Evolutionary conservation across 2,113 vertebrate genomes (phyloP).

Genomic region (Antidorcas marsupialis): DNA sequence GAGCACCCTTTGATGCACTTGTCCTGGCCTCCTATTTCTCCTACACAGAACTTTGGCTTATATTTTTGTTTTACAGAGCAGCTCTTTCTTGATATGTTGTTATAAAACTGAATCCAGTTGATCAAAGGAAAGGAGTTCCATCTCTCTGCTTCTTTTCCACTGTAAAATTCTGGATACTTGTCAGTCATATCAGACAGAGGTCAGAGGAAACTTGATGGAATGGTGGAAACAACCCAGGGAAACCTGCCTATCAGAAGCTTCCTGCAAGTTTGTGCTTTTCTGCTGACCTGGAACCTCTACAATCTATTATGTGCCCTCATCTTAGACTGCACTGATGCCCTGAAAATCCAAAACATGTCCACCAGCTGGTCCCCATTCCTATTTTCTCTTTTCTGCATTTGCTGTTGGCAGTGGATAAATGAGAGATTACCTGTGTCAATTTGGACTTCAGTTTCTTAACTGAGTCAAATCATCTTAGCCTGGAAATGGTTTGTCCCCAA

Average conservation of each 20-base stretch:
- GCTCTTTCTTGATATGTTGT: neutral
- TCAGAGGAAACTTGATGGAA: neutral
- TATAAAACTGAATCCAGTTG: neutral
- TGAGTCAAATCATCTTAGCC: conserved; percentile 9
- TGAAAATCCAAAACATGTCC: conserved; percentile 28
- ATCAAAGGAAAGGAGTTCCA: neutral
- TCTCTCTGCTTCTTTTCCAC: neutral
- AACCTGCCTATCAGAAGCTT: neutral
- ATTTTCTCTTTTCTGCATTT: conserved; percentile 39
- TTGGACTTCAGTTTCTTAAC: conserved; percentile 40
- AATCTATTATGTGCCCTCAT: neutral
- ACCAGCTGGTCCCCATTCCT: conserved; percentile 22
- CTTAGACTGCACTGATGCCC: neutral
- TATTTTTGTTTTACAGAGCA: neutral
- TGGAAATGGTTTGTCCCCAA: neutral
- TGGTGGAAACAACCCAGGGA: neutral
- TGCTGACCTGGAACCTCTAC: neutral
- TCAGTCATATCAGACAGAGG: neutral
- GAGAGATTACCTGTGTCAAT: neutral
- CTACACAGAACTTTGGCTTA: neutral
- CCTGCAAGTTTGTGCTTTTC: neutral
- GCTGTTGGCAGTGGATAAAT: conserved; percentile 33
- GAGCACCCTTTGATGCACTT: neutral
- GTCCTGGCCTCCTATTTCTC: neutral
- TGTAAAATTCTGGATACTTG: neutral